Percentiles rank a stretch among this genome's conserved stretches.
Conservation (phyloP, 2,797 vertebrate genomes). For the Myiothlypis coronata region DNA sequence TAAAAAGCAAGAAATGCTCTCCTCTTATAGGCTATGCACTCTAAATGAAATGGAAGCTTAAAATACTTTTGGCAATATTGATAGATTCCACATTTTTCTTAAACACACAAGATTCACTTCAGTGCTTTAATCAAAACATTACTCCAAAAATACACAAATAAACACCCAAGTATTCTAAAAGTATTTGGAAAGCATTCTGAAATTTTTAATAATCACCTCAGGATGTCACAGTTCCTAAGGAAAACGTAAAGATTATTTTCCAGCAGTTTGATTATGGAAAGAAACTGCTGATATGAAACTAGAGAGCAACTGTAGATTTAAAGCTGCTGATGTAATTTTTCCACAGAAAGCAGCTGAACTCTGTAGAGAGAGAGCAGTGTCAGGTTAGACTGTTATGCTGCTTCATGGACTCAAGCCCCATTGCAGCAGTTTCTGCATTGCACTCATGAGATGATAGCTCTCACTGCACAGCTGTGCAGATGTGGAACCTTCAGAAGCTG, state of each 20-base stretch:
- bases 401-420: neutral
- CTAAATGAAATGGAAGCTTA: neutral
- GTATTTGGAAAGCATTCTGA: neutral
- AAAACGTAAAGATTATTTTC: neutral
- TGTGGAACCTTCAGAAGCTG: neutral
- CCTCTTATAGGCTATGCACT: neutral
- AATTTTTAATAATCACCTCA: neutral
- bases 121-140: neutral
- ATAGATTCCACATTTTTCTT: neutral
- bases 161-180: neutral
- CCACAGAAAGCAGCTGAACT: neutral
- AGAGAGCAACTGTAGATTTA: neutral
- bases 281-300: neutral
- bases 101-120: neutral
- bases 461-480: slow-evolving; percentile 3
- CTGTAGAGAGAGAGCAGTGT: neutral
- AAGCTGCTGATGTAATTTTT: neutral
- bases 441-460: neutral
- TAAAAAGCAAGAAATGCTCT: neutral
- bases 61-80: neutral
- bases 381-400: neutral
- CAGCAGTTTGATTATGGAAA: neutral
- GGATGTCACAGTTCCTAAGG: neutral
- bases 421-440: neutral
- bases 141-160: neutral